phyloP scores from a whole-genome alignment of 2,113 vertebrate genomes.

The Barbus barbus region DNA sequence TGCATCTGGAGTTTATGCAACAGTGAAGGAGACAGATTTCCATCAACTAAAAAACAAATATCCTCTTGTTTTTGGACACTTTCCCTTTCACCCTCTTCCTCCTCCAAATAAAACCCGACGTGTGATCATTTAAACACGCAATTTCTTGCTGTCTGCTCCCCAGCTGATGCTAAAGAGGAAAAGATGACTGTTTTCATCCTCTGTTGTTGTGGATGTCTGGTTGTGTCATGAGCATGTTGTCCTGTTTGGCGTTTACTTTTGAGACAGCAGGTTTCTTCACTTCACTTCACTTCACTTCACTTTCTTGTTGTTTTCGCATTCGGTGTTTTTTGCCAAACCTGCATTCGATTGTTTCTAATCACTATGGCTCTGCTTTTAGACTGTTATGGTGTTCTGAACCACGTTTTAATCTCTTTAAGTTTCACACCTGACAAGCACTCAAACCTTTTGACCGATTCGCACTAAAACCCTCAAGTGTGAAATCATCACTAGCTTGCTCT shows the following conservation, averaged over 20 bases:
- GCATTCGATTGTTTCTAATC: not conserved
- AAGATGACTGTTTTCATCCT: not conserved
- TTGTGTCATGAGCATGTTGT: constrained; percentile 23
- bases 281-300: too few relatives aligned
- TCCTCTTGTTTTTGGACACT: not conserved
- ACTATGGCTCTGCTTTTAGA: not conserved
- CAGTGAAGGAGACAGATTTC: constrained; percentile 48
- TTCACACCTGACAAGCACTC: not conserved
- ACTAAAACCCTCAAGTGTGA: not conserved
- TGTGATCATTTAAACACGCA: constrained; percentile 1
- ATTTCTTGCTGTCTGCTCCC: constrained; percentile 21
- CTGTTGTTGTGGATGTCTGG: constrained; percentile 20
- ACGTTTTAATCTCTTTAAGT: not conserved
- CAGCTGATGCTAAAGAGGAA: constrained; percentile 6
- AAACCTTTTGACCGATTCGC: not conserved
- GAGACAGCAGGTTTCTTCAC: constrained; percentile 34
- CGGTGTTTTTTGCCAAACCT: not conserved
- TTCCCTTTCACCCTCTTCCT: not conserved
- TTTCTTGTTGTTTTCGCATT: not conserved
- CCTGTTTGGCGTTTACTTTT: not conserved
- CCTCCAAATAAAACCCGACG: not conserved
- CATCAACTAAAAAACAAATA: constrained; percentile 38
- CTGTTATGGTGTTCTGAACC: not conserved
- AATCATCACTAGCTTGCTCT: not conserved
- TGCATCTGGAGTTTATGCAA: constrained; percentile 47